phyloP scores from a whole-genome alignment of 2,888 invertebrate genomes.

The Tipula confusa region DNA sequence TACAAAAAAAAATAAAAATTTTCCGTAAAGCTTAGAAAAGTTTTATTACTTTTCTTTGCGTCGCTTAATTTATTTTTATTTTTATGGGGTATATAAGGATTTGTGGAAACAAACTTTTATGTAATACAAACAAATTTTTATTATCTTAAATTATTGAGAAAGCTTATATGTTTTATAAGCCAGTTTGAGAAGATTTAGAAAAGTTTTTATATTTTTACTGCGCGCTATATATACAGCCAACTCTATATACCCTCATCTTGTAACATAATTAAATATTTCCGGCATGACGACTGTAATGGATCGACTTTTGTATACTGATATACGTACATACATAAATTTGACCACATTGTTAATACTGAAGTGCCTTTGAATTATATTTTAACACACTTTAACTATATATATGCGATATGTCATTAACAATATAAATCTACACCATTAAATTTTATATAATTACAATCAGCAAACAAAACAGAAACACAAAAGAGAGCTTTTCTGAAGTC shows the following conservation, averaged over 20 bases:
- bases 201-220: neutral
- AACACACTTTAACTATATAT: neutral
- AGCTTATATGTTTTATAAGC: neutral
- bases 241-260: neutral
- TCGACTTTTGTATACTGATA: no score
- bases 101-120: neutral
- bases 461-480: neutral
- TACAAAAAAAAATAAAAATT: no score
- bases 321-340: neutral
- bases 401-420: neutral
- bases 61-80: neutral
- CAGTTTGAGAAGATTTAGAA: neutral
- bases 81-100: neutral
- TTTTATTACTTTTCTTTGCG: neutral
- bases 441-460: neutral
- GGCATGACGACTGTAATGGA: neutral
- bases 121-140: neutral
- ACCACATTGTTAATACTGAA: neutral
- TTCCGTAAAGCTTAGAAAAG: neutral
- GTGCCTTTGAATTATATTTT: neutral
- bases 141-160: neutral
- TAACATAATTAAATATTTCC: neutral
- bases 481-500: neutral
- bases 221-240: neutral
- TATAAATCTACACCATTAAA: constrained; percentile 5